Conservation (phyloP, 2,113 vertebrate genomes). For the Gopherus evgoodei region DNA sequence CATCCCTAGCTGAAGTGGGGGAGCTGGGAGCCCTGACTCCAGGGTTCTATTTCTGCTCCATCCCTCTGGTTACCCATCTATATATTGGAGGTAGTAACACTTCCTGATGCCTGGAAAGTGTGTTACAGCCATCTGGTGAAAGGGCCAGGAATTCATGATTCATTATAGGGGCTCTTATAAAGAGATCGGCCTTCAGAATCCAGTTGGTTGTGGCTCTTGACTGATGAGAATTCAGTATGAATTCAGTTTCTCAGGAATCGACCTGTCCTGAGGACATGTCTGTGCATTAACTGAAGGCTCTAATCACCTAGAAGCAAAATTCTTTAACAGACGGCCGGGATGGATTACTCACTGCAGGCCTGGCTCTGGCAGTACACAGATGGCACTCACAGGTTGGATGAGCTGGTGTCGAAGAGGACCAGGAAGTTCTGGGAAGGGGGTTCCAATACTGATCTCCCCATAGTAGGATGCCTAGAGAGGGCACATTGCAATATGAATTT, state of each 20-base stretch:
- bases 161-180: not conserved
- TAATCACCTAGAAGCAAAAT: not conserved
- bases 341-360: constrained; percentile 60
- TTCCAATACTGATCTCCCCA: constrained; percentile 71
- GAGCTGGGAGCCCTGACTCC: not conserved
- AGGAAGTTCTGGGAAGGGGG: constrained; percentile 70
- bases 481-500: not conserved
- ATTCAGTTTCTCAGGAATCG: not conserved
- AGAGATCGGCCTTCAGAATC: not conserved
- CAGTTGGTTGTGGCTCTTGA: not conserved
- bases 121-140: not conserved
- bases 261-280: not conserved
- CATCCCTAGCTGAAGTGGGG: no score
- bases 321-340: not conserved
- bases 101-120: not conserved
- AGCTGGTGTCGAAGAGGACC: constrained; percentile 72
- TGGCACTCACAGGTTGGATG: constrained; percentile 67
- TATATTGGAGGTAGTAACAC: not conserved
- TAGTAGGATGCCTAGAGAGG: constrained; percentile 55
- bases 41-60: not conserved
- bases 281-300: not conserved
- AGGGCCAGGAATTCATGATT: not conserved
- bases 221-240: not conserved
- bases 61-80: not conserved
- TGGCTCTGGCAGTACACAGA: constrained; percentile 65